phyloP scores from a whole-genome alignment of 1,140 invertebrate species.

The Dendroctonus valens region DNA sequence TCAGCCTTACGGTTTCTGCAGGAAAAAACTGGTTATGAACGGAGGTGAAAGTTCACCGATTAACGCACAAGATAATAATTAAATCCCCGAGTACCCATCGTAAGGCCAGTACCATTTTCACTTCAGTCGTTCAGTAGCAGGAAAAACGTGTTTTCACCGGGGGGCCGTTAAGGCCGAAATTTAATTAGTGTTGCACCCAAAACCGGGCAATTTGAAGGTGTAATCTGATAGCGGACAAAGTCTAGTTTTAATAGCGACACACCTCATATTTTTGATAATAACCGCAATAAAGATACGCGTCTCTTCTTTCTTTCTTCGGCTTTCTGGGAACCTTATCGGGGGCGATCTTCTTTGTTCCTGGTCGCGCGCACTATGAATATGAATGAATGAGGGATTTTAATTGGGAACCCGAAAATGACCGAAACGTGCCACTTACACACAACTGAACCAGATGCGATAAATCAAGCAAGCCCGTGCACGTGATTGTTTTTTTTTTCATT shows the following conservation, averaged over 20 bases:
- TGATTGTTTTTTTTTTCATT: background rate
- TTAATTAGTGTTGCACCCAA: slow-evolving; percentile 5
- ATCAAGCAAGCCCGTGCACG: slow-evolving; percentile 2
- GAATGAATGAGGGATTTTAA: slow-evolving; percentile 12
- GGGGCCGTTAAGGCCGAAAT: background rate
- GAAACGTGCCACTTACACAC: slow-evolving; percentile 12
- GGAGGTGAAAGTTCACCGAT: background rate
- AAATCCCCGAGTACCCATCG: background rate
- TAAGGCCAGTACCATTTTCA: slow-evolving; percentile 16
- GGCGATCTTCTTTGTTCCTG: background rate
- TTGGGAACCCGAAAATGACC: slow-evolving; percentile 14
- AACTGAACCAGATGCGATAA: background rate
- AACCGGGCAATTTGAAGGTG: too few relatives aligned
- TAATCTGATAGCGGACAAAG: too few relatives aligned
- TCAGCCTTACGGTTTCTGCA: too few relatives aligned
- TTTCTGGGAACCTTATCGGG: too few relatives aligned
- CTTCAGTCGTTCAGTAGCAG: slow-evolving; percentile 4
- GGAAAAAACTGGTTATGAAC: too few relatives aligned
- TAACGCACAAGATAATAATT: slow-evolving; percentile 2
- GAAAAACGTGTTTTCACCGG: slow-evolving; percentile 13
- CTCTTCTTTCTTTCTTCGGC: too few relatives aligned
- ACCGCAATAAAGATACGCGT: too few relatives aligned
- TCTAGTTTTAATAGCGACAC: too few relatives aligned
- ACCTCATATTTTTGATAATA: too few relatives aligned
- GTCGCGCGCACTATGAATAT: slow-evolving; percentile 1